These are phyloP conservation scores for Sphaerodactylus townsendi DNA, from an alignment of 2,113 vertebrate species.

Conservation along the genomic window DNA sequence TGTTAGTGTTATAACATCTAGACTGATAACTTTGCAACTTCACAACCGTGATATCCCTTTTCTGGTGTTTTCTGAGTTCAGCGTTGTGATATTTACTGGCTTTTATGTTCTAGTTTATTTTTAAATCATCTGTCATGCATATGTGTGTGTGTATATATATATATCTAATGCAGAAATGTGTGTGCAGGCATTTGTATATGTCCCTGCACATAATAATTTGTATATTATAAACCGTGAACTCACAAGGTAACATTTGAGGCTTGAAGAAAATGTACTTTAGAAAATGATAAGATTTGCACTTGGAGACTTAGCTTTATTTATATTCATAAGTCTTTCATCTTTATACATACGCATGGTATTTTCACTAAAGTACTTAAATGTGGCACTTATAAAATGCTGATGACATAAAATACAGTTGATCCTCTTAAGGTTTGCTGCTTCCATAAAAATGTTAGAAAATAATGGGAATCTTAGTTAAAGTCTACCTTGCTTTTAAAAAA, in stretches of 20 bases:
- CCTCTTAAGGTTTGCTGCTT: constrained; percentile 83
- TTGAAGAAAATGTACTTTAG: constrained; percentile 78
- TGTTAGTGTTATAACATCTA: constrained; percentile 57
- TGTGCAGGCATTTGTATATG: neutral
- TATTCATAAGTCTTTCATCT: constrained; percentile 87
- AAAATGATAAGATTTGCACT: constrained; percentile 83
- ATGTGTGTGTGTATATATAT: constrained; percentile 30
- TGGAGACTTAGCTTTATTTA: constrained; percentile 84
- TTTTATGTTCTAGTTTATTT: constrained; percentile 55
- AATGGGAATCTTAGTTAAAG: constrained; percentile 73
- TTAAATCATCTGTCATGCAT: constrained; percentile 66
- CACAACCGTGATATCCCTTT: constrained; percentile 57
- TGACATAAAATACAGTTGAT: constrained; percentile 84
- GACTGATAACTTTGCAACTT: constrained; percentile 51
- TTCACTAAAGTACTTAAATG: constrained; percentile 83
- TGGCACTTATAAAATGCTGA: constrained; percentile 84
- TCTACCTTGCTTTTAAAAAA: constrained; percentile 64
- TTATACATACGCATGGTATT: constrained; percentile 80
- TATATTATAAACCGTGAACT: constrained; percentile 65
- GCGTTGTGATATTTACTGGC: constrained; percentile 64
- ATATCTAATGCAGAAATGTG: neutral
- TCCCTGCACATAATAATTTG: constrained; percentile 44
- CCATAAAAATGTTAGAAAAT: constrained; percentile 80
- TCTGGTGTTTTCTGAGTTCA: constrained; percentile 48
- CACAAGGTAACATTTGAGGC: constrained; percentile 74